These are phyloP conservation scores for Monopterus albus DNA, from an alignment of 2,113 vertebrate genomes.

Conservation along the genomic window DNA sequence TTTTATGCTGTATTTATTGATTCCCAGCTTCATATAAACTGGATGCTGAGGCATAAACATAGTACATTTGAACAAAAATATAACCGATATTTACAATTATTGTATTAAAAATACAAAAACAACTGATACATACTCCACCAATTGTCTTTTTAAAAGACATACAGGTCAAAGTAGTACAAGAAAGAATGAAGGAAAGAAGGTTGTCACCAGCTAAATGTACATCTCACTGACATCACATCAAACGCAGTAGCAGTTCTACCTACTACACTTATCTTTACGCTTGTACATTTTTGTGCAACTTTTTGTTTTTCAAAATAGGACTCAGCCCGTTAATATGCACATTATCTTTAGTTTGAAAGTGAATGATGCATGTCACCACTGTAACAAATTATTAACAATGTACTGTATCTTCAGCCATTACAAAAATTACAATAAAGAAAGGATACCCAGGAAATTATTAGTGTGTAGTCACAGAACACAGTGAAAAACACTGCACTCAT, in stretches of 20 bases:
- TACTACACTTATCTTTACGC: conserved; percentile 96
- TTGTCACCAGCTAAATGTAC: conserved; percentile 99
- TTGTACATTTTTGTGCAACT: conserved; percentile 96
- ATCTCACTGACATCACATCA: conserved; percentile 98
- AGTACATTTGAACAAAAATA: conserved; percentile 99
- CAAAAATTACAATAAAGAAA: conserved; percentile 83
- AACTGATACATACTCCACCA: conserved; percentile 98
- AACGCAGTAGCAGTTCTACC: conserved; percentile 97
- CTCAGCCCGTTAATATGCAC: conserved; percentile 92
- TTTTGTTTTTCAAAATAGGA: conserved; percentile 86
- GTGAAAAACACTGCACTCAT: conserved; percentile 96
- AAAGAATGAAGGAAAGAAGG: conserved; percentile 90
- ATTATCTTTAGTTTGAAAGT: conserved; percentile 91
- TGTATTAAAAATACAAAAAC: conserved; percentile 99
- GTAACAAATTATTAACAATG: conserved; percentile 93
- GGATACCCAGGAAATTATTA: conserved; percentile 85
- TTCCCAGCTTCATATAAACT: conserved; percentile 98
- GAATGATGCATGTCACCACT: conserved; percentile 92
- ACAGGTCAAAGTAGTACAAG: conserved; percentile 99
- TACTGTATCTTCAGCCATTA: conserved; percentile 86
- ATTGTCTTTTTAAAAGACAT: conserved; percentile 99
- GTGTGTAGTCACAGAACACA: conserved; percentile 91
- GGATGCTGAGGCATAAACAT: conserved; percentile 99
- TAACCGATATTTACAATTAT: conserved; percentile 99
- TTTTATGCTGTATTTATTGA: conserved; percentile 93